A percentile compares a stretch with the other conserved stretches of the same genome.
Evolutionary conservation across 2,113 vertebrate species (phyloP).

Genomic region (Cryptoleucopteryx plumbea): DNA sequence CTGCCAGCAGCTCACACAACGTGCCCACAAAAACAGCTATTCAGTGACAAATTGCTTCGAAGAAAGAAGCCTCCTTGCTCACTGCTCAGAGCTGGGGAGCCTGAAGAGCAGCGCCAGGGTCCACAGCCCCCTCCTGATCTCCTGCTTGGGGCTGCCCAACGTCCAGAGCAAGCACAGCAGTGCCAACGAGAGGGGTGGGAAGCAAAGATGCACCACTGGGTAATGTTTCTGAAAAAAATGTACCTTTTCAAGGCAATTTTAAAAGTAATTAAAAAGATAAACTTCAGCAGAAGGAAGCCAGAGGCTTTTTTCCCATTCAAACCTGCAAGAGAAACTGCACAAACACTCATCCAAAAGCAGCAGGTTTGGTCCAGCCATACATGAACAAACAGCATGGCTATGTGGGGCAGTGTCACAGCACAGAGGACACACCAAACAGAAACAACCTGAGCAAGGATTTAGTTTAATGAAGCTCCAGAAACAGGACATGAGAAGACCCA

Average conservation of each 20-base stretch:
- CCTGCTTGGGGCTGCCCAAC: not conserved
- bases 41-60: not conserved
- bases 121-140: not conserved
- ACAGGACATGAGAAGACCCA: fast-evolving
- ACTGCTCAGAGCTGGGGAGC: fast-evolving
- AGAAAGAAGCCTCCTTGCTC: not conserved
- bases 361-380: not conserved
- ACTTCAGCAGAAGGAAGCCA: not conserved
- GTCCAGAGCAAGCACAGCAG: fast-evolving
- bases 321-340: not conserved
- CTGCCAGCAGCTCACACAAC: not conserved
- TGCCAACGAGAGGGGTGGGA: not conserved
- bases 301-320: not conserved
- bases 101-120: not conserved
- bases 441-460: fast-evolving
- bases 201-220: not conserved
- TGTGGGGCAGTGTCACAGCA: fast-evolving
- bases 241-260: not conserved
- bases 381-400: not conserved
- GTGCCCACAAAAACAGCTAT: not conserved
- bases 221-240: not conserved
- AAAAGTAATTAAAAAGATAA: not conserved
- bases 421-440: fast-evolving
- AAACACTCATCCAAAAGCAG: not conserved
- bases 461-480: not conserved